These are phyloP conservation scores for Trachemys scripta DNA, from an alignment of 2,113 vertebrate species.

Conservation along the genomic window DNA sequence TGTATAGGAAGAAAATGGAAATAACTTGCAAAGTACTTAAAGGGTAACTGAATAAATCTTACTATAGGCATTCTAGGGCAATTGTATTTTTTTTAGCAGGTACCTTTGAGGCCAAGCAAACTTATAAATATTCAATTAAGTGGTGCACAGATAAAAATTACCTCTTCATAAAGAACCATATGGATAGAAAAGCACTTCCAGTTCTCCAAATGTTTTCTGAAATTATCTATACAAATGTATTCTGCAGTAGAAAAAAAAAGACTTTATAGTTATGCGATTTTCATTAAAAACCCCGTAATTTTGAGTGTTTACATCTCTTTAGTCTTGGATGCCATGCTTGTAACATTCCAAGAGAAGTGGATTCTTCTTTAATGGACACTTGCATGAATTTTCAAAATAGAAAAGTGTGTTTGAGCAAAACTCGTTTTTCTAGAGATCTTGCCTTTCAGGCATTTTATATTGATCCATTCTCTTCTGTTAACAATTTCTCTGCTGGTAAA, in stretches of 20 bases:
- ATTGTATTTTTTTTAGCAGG: slow-evolving; percentile 27
- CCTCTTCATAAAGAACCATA: slow-evolving; percentile 69
- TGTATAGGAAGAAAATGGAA: slow-evolving; percentile 60
- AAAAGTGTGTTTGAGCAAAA: slow-evolving; percentile 58
- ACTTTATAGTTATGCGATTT: slow-evolving; percentile 31
- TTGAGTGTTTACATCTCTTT: slow-evolving; percentile 36
- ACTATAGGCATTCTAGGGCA: slow-evolving; percentile 53
- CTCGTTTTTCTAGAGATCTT: slow-evolving; percentile 25
- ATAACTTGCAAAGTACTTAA: slow-evolving; percentile 70
- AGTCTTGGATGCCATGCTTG: slow-evolving; percentile 17
- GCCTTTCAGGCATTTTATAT: slow-evolving; percentile 50
- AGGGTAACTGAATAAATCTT: slow-evolving; percentile 76
- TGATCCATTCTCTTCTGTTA: slow-evolving; percentile 35
- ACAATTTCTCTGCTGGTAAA: too few relatives aligned
- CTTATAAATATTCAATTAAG: slow-evolving; percentile 70
- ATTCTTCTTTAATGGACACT: slow-evolving; percentile 43
- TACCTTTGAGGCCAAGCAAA: slow-evolving; percentile 65
- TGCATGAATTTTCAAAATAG: slow-evolving; percentile 59
- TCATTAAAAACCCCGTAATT: slow-evolving; percentile 12
- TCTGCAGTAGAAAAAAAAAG: slow-evolving; percentile 41
- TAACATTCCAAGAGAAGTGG: background rate
- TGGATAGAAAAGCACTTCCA: slow-evolving; percentile 62
- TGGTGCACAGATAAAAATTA: slow-evolving; percentile 72
- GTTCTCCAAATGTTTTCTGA: slow-evolving; percentile 60
- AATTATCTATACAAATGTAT: slow-evolving; percentile 70